Percentiles rank a stretch among this genome's conserved stretches.
Conservation (phyloP, 2,113 vertebrate genomes). For the Istiophorus platypterus region DNA sequence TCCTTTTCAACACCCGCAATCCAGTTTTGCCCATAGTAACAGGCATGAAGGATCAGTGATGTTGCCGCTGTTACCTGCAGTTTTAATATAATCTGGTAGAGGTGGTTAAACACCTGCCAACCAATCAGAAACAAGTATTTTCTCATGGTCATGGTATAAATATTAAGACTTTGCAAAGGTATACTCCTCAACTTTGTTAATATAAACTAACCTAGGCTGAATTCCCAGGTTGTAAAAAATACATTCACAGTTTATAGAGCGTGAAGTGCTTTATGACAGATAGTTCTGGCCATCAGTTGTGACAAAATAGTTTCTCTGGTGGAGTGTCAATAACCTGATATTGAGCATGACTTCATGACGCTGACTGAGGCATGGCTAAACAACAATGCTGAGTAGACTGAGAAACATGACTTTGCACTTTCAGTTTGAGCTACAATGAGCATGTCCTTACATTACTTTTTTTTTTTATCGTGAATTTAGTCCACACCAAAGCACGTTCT, state of each 20-base stretch:
- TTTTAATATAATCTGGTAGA: no score
- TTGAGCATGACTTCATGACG: neutral
- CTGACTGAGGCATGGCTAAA: neutral
- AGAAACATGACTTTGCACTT: conserved; percentile 45
- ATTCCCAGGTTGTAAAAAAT: neutral
- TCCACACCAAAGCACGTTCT: neutral
- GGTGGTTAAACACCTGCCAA: no score
- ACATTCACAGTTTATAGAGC: neutral
- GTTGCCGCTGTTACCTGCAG: no score
- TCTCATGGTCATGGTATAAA: no score
- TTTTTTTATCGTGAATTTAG: neutral
- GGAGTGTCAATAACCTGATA: neutral
- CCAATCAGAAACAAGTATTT: neutral
- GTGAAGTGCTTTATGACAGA: neutral
- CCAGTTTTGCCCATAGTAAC: no score
- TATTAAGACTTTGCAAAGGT: no score
- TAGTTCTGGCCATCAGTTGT: neutral
- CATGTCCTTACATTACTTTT: neutral
- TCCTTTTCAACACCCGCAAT: neutral
- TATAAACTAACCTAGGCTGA: neutral
- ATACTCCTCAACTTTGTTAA: no score
- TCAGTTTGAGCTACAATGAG: conserved; percentile 8
- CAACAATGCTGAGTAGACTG: neutral
- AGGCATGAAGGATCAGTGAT: no score
- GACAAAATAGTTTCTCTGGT: neutral